Evolutionary conservation across 2,113 vertebrate species (phyloP).

Genomic region (Alaudala cheleensis): DNA sequence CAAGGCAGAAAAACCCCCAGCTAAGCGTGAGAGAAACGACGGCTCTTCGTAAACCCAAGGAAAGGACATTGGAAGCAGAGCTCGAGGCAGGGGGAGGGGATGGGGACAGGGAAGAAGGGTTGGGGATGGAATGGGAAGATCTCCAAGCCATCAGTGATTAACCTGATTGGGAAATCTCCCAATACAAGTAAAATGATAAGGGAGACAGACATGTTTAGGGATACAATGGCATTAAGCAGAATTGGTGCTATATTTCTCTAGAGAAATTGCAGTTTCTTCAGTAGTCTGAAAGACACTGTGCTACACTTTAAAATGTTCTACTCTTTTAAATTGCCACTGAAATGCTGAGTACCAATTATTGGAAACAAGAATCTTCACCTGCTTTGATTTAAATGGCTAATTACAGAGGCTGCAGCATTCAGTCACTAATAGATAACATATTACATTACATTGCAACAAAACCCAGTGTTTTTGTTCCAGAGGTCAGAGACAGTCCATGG

Average conservation of each 20-base stretch:
- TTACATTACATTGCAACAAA: neutral
- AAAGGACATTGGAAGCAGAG: neutral
- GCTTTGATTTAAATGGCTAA: neutral
- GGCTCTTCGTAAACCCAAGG: neutral
- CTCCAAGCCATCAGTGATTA: neutral
- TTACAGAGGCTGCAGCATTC: neutral
- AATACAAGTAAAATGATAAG: neutral
- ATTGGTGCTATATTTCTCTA: neutral
- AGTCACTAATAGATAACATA: neutral
- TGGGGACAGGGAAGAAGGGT: neutral
- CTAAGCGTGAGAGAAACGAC: accelerated
- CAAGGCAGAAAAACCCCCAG: neutral
- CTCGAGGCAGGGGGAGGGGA: neutral
- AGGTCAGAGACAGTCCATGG: neutral
- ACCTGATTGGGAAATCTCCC: neutral
- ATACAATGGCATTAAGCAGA: neutral
- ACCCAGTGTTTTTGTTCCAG: neutral
- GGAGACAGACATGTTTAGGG: neutral
- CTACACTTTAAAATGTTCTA: neutral
- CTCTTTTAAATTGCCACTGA: neutral
- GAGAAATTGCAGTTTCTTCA: neutral
- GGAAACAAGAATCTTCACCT: neutral
- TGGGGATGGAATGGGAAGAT: neutral
- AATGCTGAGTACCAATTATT: neutral
- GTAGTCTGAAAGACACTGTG: neutral